These are phyloP conservation scores for Arrhamphus sclerolepis DNA, from an alignment of 2,797 vertebrate species.

Conservation along the genomic window DNA sequence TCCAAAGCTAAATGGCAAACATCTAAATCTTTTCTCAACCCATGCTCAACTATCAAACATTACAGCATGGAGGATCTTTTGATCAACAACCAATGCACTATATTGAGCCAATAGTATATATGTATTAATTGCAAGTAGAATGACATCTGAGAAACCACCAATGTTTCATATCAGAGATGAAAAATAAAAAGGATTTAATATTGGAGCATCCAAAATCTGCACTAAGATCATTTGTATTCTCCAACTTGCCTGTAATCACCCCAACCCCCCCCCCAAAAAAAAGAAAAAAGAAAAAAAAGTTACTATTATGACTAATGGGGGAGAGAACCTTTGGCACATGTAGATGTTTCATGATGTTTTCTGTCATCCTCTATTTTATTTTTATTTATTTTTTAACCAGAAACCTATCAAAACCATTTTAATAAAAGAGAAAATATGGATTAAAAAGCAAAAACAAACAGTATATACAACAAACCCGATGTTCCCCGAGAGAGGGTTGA, in stretches of 20 bases:
- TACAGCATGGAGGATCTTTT: conserved; percentile 19
- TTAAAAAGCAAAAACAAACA: background rate
- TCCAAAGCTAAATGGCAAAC: conserved; percentile 28
- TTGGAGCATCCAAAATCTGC: too few relatives aligned
- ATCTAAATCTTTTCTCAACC: conserved; percentile 13
- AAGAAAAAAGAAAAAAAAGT: conserved; percentile 40
- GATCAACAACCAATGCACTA: conserved; percentile 22
- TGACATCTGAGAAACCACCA: too few relatives aligned
- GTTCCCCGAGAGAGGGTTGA: background rate
- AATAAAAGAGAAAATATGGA: background rate
- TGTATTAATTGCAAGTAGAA: too few relatives aligned
- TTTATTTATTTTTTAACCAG: conserved; percentile 41
- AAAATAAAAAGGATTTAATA: conserved; percentile 19
- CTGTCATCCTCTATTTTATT: conserved; percentile 9
- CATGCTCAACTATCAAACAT: conserved; percentile 8
- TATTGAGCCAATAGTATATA: conserved; percentile 8
- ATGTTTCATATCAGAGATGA: too few relatives aligned
- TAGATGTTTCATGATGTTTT: too few relatives aligned
- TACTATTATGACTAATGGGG: conserved; percentile 47
- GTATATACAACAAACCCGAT: background rate
- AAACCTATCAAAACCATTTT: conserved; percentile 7
- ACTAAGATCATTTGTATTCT: conserved; percentile 20
- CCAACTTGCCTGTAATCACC: conserved; percentile 48
- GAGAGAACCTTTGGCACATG: conserved; percentile 38
- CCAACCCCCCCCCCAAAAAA: conserved; percentile 50